Percentiles rank a stretch among this genome's conserved stretches.
phyloP scores from a whole-genome alignment of 2,113 vertebrate genomes.

The Crotalus tigris region DNA sequence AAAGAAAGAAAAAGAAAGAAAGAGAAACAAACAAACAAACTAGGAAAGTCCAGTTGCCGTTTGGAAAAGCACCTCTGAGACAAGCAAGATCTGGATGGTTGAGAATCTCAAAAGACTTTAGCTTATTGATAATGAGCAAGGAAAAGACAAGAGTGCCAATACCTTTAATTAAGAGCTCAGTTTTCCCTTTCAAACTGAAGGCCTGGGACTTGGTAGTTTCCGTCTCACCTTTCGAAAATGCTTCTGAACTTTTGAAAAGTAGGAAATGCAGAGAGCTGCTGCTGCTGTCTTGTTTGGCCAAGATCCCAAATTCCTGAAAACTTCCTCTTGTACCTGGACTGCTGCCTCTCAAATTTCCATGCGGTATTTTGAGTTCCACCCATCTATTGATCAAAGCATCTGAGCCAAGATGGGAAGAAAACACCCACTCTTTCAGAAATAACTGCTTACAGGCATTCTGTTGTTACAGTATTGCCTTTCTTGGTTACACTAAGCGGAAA shows the following conservation, averaged over 20 bases:
- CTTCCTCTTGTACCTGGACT: background rate
- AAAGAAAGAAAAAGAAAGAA: background rate
- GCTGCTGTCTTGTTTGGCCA: background rate
- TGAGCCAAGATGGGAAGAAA: background rate
- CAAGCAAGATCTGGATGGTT: background rate
- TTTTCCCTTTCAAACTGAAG: background rate
- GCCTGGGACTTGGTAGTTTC: background rate
- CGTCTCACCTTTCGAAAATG: background rate
- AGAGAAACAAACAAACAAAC: no score
- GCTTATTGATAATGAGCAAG: background rate
- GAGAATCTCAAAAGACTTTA: background rate
- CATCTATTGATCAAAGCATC: background rate
- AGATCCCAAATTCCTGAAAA: background rate
- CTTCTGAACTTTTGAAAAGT: background rate
- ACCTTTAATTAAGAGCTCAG: no score
- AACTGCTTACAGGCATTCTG: background rate
- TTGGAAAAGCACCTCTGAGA: background rate
- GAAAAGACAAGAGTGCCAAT: background rate
- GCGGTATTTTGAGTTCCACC: background rate
- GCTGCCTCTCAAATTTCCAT: background rate
- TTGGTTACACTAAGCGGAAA: background rate
- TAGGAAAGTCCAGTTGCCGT: background rate
- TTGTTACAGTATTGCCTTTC: background rate
- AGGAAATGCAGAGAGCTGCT: background rate
- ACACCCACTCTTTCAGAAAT: background rate